Evolutionary conservation across 2,888 invertebrate genomes (phyloP).

Genomic region (Agrotis segetum): DNA sequence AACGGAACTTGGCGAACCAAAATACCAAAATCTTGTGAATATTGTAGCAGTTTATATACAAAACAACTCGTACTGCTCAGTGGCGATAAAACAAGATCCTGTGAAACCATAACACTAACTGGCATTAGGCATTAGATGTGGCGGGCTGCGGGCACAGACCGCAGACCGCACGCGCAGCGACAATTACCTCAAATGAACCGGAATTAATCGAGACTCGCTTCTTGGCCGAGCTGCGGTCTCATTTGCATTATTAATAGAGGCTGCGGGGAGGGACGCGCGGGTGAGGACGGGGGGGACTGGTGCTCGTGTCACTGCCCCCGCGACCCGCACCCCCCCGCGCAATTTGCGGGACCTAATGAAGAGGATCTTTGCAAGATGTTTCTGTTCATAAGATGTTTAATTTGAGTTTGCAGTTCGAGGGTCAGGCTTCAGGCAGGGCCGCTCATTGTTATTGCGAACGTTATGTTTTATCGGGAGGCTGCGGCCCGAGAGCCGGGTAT

Average conservation of each 20-base stretch:
- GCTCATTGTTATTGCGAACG: conserved; percentile 87
- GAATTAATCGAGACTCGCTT: conserved; percentile 90
- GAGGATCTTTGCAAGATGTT: conserved; percentile 90
- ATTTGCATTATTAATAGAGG: conserved; percentile 91
- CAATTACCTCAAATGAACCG: conserved; percentile 91
- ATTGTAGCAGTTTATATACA: conserved; percentile 4
- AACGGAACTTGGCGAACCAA: not conserved
- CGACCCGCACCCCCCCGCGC: conserved; percentile 73
- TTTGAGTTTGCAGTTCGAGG: conserved; percentile 89
- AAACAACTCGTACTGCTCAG: conserved; percentile 20
- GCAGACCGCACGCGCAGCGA: conserved; percentile 86
- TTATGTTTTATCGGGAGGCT: conserved; percentile 76
- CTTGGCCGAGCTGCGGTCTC: conserved; percentile 91
- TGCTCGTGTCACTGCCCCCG: conserved; percentile 84
- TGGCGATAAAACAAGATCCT: conserved; percentile 56
- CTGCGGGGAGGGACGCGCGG: conserved; percentile 76
- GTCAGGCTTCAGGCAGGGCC: conserved; percentile 77
- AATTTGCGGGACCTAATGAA: conserved; percentile 90
- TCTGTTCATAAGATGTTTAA: conserved; percentile 90
- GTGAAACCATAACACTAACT: conserved; percentile 61
- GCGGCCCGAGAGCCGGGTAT: conserved; percentile 40
- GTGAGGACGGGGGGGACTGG: conserved; percentile 50
- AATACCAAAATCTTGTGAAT: not conserved
- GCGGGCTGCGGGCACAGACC: conserved; percentile 71
- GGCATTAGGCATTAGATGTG: conserved; percentile 67